Percentiles rank a stretch among this genome's conserved stretches.
Conservation (phyloP, 2,797 vertebrate genomes). For the Chelonia mydas region DNA sequence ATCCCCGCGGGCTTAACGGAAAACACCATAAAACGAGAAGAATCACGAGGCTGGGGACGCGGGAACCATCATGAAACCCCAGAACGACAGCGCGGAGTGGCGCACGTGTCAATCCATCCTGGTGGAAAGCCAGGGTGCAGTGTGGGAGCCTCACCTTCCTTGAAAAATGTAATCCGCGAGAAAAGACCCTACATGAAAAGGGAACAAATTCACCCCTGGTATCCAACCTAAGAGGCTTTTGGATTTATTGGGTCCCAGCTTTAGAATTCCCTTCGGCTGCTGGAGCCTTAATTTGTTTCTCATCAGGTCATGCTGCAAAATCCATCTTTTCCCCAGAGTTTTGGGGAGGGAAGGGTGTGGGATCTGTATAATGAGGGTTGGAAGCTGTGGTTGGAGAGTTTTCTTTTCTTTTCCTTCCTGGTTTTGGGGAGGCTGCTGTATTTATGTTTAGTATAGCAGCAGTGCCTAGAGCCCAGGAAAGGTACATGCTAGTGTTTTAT, state of each 20-base stretch:
- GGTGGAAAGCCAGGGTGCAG: not conserved
- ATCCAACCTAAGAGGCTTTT: too few relatives aligned
- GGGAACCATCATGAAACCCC: too few relatives aligned
- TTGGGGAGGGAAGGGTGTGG: not conserved
- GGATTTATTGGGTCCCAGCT: too few relatives aligned
- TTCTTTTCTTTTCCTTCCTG: accelerated
- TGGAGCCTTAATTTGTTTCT: not conserved
- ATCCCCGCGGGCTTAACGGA: too few relatives aligned
- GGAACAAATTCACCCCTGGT: not conserved
- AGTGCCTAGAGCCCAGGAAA: not conserved
- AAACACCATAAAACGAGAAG: too few relatives aligned
- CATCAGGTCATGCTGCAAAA: too few relatives aligned
- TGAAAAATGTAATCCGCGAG: too few relatives aligned
- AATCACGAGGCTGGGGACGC: too few relatives aligned
- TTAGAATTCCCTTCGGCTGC: not conserved
- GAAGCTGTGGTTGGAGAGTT: accelerated
- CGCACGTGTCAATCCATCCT: too few relatives aligned
- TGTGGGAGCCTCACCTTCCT: not conserved
- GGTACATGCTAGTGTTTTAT: not conserved
- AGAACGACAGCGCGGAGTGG: too few relatives aligned
- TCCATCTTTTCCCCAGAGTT: accelerated
- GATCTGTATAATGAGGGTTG: not conserved
- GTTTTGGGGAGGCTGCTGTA: not conserved
- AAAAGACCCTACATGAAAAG: not conserved
- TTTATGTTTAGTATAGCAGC: not conserved